Percentiles rank a stretch among this genome's conserved stretches.
Evolutionary conservation across 92 coral and sea anemone genomes (phyloP).

Genomic region (Porites cylindrica): DNA sequence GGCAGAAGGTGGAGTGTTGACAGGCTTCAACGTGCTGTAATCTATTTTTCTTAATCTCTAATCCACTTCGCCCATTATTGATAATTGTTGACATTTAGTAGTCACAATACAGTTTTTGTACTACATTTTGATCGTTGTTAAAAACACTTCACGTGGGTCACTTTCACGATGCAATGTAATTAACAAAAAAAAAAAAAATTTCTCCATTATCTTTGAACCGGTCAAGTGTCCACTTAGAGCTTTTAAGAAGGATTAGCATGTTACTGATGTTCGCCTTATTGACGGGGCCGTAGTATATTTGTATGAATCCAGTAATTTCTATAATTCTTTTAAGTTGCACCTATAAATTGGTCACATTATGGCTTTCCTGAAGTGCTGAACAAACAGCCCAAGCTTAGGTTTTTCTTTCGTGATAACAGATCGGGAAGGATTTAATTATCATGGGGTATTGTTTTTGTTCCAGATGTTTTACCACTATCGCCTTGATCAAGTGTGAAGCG

Average conservation of each 20-base stretch:
- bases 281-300: too few relatives aligned
- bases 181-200: too few relatives aligned
- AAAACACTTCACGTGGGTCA: slow-evolving; percentile 2
- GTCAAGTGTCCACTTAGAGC: background rate
- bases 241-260: background rate
- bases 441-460: background rate
- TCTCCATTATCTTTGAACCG: background rate
- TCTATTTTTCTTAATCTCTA: slow-evolving; percentile 17
- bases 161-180: background rate
- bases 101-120: slow-evolving; percentile 5
- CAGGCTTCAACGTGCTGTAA: slow-evolving; percentile 23
- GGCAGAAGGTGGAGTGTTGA: slow-evolving; percentile 38
- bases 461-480: background rate
- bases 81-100: slow-evolving; percentile 24
- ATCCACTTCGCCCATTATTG: slow-evolving; percentile 33
- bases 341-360: background rate
- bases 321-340: background rate
- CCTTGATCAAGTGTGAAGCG: background rate
- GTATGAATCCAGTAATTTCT: too few relatives aligned
- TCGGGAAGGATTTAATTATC: slow-evolving; percentile 6
- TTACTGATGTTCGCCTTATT: too few relatives aligned
- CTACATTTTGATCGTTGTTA: background rate
- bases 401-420: background rate
- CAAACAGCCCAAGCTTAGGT: background rate
- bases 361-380: background rate